Conservation (phyloP, 2,113 vertebrate species). For the Falco punctatus region DNA sequence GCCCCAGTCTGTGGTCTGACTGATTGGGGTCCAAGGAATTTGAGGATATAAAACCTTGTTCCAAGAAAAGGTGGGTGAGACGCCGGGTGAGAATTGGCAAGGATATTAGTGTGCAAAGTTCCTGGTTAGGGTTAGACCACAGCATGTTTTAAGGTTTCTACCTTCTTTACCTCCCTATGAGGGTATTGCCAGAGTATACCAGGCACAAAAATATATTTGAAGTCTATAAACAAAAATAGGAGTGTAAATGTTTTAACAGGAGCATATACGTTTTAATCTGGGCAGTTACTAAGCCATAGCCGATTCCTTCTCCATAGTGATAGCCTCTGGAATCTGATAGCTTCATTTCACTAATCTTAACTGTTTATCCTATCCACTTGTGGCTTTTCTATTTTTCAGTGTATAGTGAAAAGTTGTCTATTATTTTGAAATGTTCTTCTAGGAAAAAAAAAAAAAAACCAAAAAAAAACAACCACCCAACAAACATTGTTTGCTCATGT, state of each 20-base stretch:
- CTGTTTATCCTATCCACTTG: background rate
- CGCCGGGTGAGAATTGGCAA: background rate
- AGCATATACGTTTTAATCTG: background rate
- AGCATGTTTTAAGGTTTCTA: background rate
- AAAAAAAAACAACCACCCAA: background rate
- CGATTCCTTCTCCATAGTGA: background rate
- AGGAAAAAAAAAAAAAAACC: background rate
- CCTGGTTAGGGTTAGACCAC: background rate
- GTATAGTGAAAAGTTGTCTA: background rate
- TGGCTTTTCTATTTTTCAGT: background rate
- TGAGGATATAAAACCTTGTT: background rate
- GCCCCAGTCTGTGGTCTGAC: background rate
- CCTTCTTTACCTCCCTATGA: background rate
- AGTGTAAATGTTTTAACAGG: background rate
- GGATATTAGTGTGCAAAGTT: background rate
- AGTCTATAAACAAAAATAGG: background rate
- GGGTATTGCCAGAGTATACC: background rate
- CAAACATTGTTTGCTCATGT: background rate
- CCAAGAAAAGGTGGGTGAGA: background rate
- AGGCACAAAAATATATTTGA: background rate
- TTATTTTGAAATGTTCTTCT: background rate
- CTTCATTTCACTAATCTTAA: background rate
- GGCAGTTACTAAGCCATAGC: background rate
- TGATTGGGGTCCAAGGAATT: conserved; percentile 12
- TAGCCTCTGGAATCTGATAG: background rate